Evolutionary conservation across 2,888 invertebrate species (phyloP).

Genomic region (Drosophila antonietae): DNA sequence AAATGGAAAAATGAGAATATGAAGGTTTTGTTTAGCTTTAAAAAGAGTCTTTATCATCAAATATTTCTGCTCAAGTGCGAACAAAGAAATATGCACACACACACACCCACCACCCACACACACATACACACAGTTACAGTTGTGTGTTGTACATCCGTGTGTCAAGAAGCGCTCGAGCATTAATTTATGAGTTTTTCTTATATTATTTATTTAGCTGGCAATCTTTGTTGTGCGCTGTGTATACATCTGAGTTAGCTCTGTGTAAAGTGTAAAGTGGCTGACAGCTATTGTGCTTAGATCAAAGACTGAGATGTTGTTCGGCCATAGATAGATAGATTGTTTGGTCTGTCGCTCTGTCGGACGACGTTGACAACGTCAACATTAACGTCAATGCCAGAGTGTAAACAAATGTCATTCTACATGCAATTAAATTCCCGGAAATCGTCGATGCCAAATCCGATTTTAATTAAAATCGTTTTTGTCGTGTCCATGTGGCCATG

Average conservation of each 20-base stretch:
- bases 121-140: background rate
- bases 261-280: conserved; percentile 37
- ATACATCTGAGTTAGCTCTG: conserved; percentile 6
- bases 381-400: conserved; percentile 29
- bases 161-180: conserved; percentile 71
- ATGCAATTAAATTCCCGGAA: conserved; percentile 76
- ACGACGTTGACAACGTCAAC: too few relatives aligned
- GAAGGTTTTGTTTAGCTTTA: background rate
- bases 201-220: conserved; percentile 37
- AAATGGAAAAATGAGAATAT: background rate
- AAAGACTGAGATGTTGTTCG: conserved; percentile 45
- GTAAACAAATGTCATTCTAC: conserved; percentile 72
- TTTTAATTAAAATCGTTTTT: conserved; percentile 77
- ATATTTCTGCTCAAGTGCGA: conserved; percentile 23
- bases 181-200: conserved; percentile 79
- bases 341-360: background rate
- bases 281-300: conserved; percentile 58
- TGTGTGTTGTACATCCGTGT: conserved; percentile 74
- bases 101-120: background rate
- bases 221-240: conserved; percentile 7
- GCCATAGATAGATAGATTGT: background rate
- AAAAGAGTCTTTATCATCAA: background rate
- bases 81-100: conserved; percentile 23
- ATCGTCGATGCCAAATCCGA: conserved; percentile 78
- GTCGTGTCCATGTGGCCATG: conserved; percentile 54